phyloP scores from a whole-genome alignment of 2,888 invertebrate species.

The Clanis bilineata region DNA sequence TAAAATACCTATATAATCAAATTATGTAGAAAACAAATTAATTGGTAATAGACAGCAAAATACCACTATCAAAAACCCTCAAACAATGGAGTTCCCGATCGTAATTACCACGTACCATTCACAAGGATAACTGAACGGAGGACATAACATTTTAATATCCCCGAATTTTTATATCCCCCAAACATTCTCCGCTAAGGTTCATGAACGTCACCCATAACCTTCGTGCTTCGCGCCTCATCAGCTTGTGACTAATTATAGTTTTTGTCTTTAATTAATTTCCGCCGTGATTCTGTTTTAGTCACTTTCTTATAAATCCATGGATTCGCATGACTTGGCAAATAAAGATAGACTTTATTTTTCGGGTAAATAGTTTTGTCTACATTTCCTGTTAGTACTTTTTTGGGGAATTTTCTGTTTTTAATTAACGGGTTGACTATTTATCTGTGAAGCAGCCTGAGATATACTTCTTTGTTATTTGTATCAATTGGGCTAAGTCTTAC shows the following conservation, averaged over 20 bases:
- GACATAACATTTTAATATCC: not conserved
- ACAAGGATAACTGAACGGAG: not conserved
- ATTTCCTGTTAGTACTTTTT: not conserved
- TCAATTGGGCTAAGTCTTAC: too few species aligned
- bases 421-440: too few species aligned
- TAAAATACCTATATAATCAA: too few species aligned
- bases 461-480: too few species aligned
- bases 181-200: not conserved
- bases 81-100: too few species aligned
- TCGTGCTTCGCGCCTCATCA: conserved; percentile 43
- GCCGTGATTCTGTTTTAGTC: conserved; percentile 34
- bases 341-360: not conserved
- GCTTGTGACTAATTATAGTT: conserved; percentile 48
- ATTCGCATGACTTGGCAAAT: conserved; percentile 25
- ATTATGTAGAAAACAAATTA: too few species aligned
- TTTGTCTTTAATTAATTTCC: conserved; percentile 45
- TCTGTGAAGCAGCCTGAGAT: too few species aligned
- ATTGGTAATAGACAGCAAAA: too few species aligned
- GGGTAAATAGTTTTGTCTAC: not conserved
- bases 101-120: too few species aligned
- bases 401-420: not conserved
- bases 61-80: not conserved
- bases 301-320: conserved; percentile 42
- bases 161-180: too few species aligned
- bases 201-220: conserved; percentile 33